Evolutionary conservation across 2,888 invertebrate species (phyloP).

Genomic region (Schrankia costaestrigalis): DNA sequence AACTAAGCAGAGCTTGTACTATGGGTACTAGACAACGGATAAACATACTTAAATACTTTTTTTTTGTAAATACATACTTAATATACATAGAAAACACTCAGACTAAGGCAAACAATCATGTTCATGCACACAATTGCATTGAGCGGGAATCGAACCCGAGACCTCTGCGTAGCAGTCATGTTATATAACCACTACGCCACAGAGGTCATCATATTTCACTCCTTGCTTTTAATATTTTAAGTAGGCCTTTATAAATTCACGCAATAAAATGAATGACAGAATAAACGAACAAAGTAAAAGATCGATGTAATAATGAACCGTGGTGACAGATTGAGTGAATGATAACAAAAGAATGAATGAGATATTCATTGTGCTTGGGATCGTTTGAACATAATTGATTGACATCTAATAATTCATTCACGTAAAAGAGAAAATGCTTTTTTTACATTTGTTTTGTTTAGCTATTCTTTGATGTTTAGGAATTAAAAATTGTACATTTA

Average conservation of each 20-base stretch:
- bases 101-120: too few relatives aligned
- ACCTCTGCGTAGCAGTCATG: too few relatives aligned
- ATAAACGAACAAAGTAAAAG: constrained; percentile 4
- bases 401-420: constrained; percentile 4
- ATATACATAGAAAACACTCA: too few relatives aligned
- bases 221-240: not conserved
- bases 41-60: too few relatives aligned
- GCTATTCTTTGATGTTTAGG: not conserved
- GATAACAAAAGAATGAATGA: constrained; percentile 6
- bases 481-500: not conserved
- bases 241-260: too few relatives aligned
- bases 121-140: too few relatives aligned
- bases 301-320: constrained; percentile 7
- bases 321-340: constrained; percentile 9
- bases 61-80: too few relatives aligned
- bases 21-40: too few relatives aligned
- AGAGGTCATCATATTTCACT: too few relatives aligned
- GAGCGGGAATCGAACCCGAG: too few relatives aligned
- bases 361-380: not conserved
- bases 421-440: constrained; percentile 1
- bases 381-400: constrained; percentile 2
- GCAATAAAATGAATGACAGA: not conserved
- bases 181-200: too few relatives aligned
- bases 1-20: too few relatives aligned
- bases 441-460: not conserved